phyloP scores from a whole-genome alignment of 2,888 invertebrate genomes.

The Nebria brevicollis region DNA sequence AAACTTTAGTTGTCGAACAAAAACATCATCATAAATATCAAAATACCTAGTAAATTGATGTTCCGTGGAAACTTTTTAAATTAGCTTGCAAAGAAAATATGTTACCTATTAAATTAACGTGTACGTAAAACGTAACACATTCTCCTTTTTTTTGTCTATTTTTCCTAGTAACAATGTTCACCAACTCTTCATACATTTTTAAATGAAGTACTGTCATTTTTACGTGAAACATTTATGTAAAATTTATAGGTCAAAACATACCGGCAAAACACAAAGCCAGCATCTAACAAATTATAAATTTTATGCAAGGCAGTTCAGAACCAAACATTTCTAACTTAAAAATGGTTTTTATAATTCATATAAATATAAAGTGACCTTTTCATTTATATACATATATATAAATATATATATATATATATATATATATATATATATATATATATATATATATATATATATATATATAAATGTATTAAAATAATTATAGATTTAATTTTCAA shows the following conservation, averaged over 20 bases:
- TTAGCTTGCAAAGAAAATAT: not conserved
- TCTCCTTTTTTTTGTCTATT: not conserved
- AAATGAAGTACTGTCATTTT: not conserved
- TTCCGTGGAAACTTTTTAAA: not conserved
- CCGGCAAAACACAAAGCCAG: not conserved
- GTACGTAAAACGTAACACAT: not conserved
- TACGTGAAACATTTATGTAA: slow-evolving; percentile 1
- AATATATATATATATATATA: slow-evolving; percentile 14
- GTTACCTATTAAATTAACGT: not conserved
- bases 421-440: slow-evolving; percentile 16
- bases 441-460: slow-evolving; percentile 4
- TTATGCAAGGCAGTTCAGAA: not conserved
- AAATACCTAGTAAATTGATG: not conserved
- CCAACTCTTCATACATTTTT: not conserved
- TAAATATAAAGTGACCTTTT: not conserved
- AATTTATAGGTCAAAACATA: not conserved
- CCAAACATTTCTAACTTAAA: not conserved
- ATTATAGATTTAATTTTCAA: not conserved
- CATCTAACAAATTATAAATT: not conserved
- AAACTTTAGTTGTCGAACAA: not conserved
- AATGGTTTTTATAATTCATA: not conserved
- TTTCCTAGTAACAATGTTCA: not conserved
- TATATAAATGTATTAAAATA: not conserved
- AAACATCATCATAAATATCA: not conserved
- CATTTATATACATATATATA: not conserved